A percentile compares a stretch with the other conserved stretches of the same genome.
Evolutionary conservation across 2,113 vertebrate species (phyloP).

Genomic region (Noctilio leporinus): DNA sequence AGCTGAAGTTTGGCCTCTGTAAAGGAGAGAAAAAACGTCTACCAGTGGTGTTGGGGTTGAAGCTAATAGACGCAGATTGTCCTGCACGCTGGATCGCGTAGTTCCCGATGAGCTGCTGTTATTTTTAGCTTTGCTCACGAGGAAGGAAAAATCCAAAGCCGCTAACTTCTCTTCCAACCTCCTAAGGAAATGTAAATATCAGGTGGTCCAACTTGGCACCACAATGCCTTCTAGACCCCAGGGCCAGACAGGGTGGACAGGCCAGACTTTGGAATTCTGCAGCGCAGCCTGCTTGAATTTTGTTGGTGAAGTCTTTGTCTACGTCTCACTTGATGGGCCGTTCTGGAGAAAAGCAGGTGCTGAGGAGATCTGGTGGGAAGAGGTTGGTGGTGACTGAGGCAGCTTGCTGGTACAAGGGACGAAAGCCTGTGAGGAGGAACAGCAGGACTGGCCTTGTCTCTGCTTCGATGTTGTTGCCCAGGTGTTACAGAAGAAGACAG

Average conservation of each 20-base stretch:
- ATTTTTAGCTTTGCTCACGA: background rate
- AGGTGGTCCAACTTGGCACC: background rate
- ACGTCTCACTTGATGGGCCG: background rate
- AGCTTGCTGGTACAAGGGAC: background rate
- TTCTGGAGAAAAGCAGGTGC: background rate
- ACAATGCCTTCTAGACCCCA: background rate
- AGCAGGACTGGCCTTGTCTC: background rate
- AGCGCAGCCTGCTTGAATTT: background rate
- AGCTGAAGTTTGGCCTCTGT: background rate
- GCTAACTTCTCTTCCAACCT: background rate
- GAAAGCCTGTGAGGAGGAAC: background rate
- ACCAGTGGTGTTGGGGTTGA: background rate
- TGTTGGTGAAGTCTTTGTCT: conserved; percentile 15
- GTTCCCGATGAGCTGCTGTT: background rate
- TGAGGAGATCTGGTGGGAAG: background rate
- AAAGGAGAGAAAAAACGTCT: background rate
- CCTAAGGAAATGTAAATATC: background rate
- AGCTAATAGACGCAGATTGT: background rate
- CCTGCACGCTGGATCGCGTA: background rate
- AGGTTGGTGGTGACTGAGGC: background rate
- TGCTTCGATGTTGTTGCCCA: background rate
- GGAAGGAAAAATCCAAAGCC: background rate
- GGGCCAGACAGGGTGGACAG: background rate
- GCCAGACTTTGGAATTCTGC: background rate
- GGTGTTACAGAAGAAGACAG: background rate